Evolutionary conservation across 2,888 invertebrate genomes (phyloP).

Genomic region (Corbicula japonica): DNA sequence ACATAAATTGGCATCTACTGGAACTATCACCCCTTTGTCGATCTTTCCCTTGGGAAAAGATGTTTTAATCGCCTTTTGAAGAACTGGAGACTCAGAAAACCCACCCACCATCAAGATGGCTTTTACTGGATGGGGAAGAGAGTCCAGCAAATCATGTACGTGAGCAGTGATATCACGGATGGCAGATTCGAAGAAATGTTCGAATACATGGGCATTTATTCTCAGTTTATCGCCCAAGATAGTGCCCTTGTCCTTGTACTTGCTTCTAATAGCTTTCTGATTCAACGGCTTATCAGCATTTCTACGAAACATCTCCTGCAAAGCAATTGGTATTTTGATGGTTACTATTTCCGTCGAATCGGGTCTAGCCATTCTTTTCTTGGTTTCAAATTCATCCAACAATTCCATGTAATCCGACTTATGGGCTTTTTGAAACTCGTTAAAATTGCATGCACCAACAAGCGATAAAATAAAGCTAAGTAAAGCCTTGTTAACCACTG

Average conservation of each 20-base stretch:
- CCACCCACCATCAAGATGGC: conserved; percentile 44
- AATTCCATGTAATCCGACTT: conserved; percentile 31
- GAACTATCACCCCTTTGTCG: conserved; percentile 23
- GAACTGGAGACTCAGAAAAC: conserved; percentile 41
- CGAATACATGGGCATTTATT: conserved; percentile 9
- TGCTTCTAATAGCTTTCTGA: not conserved
- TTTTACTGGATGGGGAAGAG: not conserved
- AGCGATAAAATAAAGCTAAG: conserved; percentile 13
- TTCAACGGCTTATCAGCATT: not conserved
- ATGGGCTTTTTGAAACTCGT: not conserved
- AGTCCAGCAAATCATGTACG: conserved; percentile 19
- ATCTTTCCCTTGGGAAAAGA: not conserved
- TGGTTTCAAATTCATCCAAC: conserved; percentile 33
- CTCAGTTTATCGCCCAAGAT: conserved; percentile 30
- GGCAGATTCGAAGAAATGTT: conserved; percentile 19
- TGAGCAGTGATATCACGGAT: conserved; percentile 14
- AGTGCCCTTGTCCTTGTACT: conserved; percentile 1
- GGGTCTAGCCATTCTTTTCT: conserved; percentile 25
- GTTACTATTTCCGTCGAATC: conserved; percentile 5
- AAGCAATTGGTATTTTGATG: conserved; percentile 7
- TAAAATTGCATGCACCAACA: conserved; percentile 19
- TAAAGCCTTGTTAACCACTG: conserved; percentile 30
- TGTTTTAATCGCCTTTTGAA: conserved; percentile 28
- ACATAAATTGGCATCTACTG: conserved; percentile 28
- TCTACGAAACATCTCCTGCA: not conserved